These are phyloP conservation scores for Solenopsis invicta DNA, from an alignment of 1,140 invertebrate species.

Conservation along the genomic window DNA sequence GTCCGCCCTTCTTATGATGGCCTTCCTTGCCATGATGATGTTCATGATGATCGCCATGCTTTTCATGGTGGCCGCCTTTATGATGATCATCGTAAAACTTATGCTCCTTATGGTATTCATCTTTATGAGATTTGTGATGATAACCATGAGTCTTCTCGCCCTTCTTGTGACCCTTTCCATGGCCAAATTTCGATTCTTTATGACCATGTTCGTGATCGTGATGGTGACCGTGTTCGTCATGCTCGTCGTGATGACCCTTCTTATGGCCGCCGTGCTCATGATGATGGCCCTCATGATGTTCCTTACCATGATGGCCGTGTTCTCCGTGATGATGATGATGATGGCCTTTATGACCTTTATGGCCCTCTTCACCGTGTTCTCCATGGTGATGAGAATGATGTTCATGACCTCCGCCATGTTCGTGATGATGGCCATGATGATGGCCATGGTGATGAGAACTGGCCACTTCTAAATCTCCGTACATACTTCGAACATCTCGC, in stretches of 20 bases:
- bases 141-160: slow-evolving; percentile 92
- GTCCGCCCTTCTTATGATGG: slow-evolving; percentile 91
- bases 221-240: slow-evolving; percentile 90
- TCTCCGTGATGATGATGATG: slow-evolving; percentile 90
- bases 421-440: slow-evolving; percentile 87
- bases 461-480: slow-evolving; percentile 83
- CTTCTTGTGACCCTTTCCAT: slow-evolving; percentile 93
- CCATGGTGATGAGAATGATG: slow-evolving; percentile 89
- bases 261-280: slow-evolving; percentile 92
- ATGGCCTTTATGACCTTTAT: slow-evolving; percentile 90
- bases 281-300: slow-evolving; percentile 87
- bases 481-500: slow-evolving; percentile 57
- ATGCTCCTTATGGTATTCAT: slow-evolving; percentile 94
- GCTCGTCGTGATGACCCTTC: slow-evolving; percentile 92
- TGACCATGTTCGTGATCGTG: slow-evolving; percentile 92
- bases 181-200: slow-evolving; percentile 91
- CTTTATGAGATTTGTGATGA: slow-evolving; percentile 93
- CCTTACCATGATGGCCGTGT: slow-evolving; percentile 90
- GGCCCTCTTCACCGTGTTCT: slow-evolving; percentile 87
- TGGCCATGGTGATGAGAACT: slow-evolving; percentile 84
- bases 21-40: slow-evolving; percentile 91
- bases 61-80: slow-evolving; percentile 91
- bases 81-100: slow-evolving; percentile 94
- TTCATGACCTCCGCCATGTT: slow-evolving; percentile 89
- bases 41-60: slow-evolving; percentile 90